Conservation (phyloP, 2,888 invertebrate genomes). For the Cyrtodaria siliqua region DNA sequence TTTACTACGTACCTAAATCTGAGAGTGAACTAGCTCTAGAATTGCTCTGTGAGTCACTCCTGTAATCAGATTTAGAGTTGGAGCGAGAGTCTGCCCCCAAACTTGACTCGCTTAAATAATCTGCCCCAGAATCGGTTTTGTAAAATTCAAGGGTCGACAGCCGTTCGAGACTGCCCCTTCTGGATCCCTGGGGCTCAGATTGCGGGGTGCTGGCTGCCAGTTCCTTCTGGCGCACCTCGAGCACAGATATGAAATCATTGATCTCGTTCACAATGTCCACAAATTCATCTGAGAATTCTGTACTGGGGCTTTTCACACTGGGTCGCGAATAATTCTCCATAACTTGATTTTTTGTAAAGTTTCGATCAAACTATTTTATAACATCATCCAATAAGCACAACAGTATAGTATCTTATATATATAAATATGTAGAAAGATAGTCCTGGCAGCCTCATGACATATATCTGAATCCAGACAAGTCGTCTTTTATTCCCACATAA, state of each 20-base stretch:
- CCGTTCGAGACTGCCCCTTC: conserved; percentile 42
- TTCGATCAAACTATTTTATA: too few species aligned
- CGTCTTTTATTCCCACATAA: too few species aligned
- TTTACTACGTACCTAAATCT: conserved; percentile 58
- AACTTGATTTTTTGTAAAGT: neutral
- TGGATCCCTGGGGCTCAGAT: conserved; percentile 47
- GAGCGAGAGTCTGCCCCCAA: conserved; percentile 50
- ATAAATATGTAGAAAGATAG: too few species aligned
- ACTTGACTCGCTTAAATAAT: conserved; percentile 54
- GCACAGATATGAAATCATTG: conserved; percentile 79
- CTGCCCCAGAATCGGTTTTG: conserved; percentile 52
- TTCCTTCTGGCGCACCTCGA: conserved; percentile 71
- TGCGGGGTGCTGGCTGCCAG: conserved; percentile 50
- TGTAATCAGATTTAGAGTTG: conserved; percentile 54
- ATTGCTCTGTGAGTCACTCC: conserved; percentile 49
- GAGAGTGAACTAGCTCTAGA: conserved; percentile 56
- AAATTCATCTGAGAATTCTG: conserved; percentile 77
- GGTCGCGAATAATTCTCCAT: conserved; percentile 53
- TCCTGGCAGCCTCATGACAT: too few species aligned
- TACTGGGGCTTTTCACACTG: conserved; percentile 60
- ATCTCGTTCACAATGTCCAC: conserved; percentile 81
- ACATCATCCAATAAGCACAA: too few species aligned
- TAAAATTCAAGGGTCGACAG: conserved; percentile 43
- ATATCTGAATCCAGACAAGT: too few species aligned
- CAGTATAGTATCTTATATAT: too few species aligned